These are phyloP conservation scores for Drosophila phalerata DNA, from an alignment of 2,888 invertebrate genomes.

Conservation along the genomic window DNA sequence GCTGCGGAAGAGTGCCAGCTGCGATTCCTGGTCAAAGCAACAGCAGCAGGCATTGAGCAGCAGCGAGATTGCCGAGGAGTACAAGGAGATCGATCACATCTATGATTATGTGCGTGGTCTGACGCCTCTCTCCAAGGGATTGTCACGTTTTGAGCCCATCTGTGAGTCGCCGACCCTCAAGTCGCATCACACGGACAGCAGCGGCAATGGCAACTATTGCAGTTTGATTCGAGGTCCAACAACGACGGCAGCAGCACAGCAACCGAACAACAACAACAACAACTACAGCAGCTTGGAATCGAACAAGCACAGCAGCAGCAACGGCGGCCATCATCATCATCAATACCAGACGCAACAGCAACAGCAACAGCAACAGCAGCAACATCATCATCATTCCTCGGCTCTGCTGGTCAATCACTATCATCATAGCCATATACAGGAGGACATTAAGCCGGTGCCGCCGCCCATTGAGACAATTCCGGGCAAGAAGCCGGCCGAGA, in stretches of 20 bases:
- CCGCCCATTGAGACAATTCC: constrained; percentile 97
- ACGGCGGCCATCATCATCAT: constrained; percentile 82
- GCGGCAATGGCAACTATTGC: constrained; percentile 85
- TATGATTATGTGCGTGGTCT: constrained; percentile 98
- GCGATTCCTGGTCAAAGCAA: constrained; percentile 88
- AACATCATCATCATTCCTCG: constrained; percentile 64
- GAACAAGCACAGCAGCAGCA: constrained; percentile 83
- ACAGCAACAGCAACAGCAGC: constrained; percentile 83
- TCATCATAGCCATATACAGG: constrained; percentile 87
- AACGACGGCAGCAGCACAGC: constrained; percentile 55
- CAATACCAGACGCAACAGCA: constrained; percentile 66
- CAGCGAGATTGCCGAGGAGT: constrained; percentile 91
- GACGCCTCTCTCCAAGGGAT: constrained; percentile 94
- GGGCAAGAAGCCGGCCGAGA: constrained; percentile 92
- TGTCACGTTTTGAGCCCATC: constrained; percentile 86
- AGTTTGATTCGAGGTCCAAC: constrained; percentile 84
- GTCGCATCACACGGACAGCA: constrained; percentile 84
- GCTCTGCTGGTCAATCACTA: constrained; percentile 82
- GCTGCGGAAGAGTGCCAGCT: constrained; percentile 91
- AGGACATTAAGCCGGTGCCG: constrained; percentile 92
- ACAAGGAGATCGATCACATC: constrained; percentile 98
- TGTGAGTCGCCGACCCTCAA: constrained; percentile 86
- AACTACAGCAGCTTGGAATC: constrained; percentile 85
- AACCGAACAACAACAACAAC: constrained; percentile 78
- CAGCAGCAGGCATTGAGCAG: constrained; percentile 83